phyloP scores from a whole-genome alignment of 2,797 vertebrate species.

The Chloroceryle inda region DNA sequence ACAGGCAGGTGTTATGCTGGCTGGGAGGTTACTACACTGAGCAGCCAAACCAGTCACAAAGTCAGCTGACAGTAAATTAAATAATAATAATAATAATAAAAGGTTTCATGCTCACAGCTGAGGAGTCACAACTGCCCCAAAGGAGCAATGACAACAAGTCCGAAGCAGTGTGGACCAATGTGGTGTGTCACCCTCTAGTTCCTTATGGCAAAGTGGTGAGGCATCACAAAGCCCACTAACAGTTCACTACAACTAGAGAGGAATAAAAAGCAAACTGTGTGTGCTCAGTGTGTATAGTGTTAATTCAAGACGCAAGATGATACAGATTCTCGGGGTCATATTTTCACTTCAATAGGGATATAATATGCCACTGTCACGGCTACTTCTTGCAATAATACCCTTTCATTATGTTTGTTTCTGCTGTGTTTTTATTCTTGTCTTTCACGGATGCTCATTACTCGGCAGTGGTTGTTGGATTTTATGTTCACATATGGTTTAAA shows the following conservation, averaged over 20 bases:
- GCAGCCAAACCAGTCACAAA: neutral
- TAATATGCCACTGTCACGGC: neutral
- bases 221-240: neutral
- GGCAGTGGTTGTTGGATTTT: constrained; percentile 23
- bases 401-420: neutral
- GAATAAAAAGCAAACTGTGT: neutral
- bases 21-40: neutral
- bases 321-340: neutral
- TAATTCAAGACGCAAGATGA: neutral
- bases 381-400: constrained; percentile 1
- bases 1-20: neutral
- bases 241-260: neutral
- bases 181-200: neutral
- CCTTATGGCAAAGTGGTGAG: neutral
- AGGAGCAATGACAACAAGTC: neutral
- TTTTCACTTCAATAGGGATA: neutral
- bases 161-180: neutral
- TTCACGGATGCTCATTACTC: neutral
- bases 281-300: accelerated
- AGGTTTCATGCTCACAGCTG: neutral
- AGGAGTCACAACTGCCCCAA: neutral
- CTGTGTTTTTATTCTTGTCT: neutral
- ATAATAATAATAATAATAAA: neutral
- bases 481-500: constrained; percentile 54
- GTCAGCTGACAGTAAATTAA: neutral